Evolutionary conservation across 2,888 invertebrate species (phyloP).

Genomic region (Sesamia inferens): DNA sequence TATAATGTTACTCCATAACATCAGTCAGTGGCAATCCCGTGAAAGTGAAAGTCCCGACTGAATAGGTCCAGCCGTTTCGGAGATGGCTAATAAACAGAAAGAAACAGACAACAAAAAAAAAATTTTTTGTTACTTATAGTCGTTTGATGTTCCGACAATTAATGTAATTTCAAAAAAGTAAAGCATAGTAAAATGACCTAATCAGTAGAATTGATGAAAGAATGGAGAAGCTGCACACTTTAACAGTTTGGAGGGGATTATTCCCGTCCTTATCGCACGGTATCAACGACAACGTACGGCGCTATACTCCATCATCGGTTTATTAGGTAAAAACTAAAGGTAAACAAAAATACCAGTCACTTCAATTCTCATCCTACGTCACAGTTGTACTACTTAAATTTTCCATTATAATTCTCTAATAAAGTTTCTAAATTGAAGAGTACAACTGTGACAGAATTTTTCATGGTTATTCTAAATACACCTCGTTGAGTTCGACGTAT

Average conservation of each 20-base stretch:
- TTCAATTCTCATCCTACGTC: no score
- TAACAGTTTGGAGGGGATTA: not conserved
- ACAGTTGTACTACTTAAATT: no score
- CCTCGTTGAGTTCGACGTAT: not conserved
- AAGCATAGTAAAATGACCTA: not conserved
- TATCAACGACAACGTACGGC: not conserved
- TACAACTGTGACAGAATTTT: not conserved
- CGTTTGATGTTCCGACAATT: not conserved
- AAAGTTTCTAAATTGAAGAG: no score
- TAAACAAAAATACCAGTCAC: no score
- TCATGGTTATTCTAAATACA: not conserved
- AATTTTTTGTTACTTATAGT: no score
- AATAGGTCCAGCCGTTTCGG: not conserved
- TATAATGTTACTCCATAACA: not conserved
- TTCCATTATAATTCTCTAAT: no score
- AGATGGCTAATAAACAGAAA: not conserved
- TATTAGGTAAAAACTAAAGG: no score
- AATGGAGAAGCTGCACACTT: not conserved
- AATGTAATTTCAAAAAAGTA: not conserved
- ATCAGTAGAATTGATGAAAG: not conserved
- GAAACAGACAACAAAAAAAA: not conserved
- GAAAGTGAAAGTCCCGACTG: not conserved
- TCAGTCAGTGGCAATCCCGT: no score
- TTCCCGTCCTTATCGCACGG: not conserved
- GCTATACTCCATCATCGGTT: not conserved